Evolutionary conservation across 2,888 invertebrate genomes (phyloP).

Genomic region (Sphaerophoria taeniata): DNA sequence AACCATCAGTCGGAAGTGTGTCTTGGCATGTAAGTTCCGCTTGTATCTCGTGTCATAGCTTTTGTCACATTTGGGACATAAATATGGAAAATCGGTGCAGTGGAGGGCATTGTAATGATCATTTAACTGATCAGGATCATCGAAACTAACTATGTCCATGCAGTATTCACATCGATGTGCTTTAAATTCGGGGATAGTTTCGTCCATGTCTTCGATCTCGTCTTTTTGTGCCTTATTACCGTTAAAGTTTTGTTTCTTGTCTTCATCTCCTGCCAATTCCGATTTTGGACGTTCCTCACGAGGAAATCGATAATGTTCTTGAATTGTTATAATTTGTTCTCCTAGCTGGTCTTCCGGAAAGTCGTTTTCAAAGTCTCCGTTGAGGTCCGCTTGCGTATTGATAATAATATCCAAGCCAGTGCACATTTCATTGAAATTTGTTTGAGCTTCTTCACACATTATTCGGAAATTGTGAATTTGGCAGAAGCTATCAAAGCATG

Average conservation of each 20-base stretch:
- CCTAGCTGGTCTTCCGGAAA: slow-evolving; percentile 53
- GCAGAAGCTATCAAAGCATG: slow-evolving; percentile 68
- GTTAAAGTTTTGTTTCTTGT: too few species aligned
- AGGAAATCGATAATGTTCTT: too few species aligned
- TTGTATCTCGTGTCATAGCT: slow-evolving; percentile 42
- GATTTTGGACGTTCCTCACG: too few species aligned
- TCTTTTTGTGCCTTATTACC: slow-evolving; percentile 7
- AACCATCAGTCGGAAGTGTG: slow-evolving; percentile 36
- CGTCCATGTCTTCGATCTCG: slow-evolving; percentile 34
- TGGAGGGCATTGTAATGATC: too few species aligned
- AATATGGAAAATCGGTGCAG: too few species aligned
- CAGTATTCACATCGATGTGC: slow-evolving; percentile 55
- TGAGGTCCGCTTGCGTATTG: slow-evolving; percentile 46
- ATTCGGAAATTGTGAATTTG: slow-evolving; percentile 65
- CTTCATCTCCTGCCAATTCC: too few species aligned
- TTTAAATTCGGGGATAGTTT: slow-evolving; percentile 47
- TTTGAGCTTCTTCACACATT: slow-evolving; percentile 63
- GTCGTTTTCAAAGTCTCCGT: slow-evolving; percentile 31
- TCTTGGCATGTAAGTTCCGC: slow-evolving; percentile 52
- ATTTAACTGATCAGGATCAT: too few species aligned
- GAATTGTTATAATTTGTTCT: slow-evolving; percentile 58
- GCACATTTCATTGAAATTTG: slow-evolving; percentile 57
- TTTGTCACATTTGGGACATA: too few species aligned
- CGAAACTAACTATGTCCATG: slow-evolving; percentile 58
- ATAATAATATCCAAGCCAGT: slow-evolving; percentile 65